Evolutionary conservation across 2,797 vertebrate species (phyloP).

Genomic region (Bradypodion pumilum): DNA sequence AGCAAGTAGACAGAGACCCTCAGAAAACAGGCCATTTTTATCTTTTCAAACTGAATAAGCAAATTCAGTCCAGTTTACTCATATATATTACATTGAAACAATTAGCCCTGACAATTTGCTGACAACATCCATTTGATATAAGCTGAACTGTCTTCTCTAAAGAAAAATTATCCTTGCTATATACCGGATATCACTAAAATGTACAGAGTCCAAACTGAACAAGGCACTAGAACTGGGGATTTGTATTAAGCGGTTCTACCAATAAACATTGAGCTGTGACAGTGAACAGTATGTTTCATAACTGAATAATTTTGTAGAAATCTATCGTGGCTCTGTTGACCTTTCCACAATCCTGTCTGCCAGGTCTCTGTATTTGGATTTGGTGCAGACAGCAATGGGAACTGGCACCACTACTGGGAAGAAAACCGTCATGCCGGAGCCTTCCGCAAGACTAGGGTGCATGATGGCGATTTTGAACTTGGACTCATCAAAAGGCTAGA

Average conservation of each 20-base stretch:
- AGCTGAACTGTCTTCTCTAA: neutral
- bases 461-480: conserved; percentile 62
- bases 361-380: conserved; percentile 87
- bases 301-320: accelerated
- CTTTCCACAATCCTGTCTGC: neutral
- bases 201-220: neutral
- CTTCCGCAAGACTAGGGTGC: conserved; percentile 81
- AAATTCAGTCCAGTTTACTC: neutral
- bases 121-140: neutral
- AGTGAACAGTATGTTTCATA: neutral
- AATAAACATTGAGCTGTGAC: neutral
- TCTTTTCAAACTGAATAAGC: neutral
- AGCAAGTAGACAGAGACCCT: neutral
- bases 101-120: neutral
- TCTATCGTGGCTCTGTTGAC: neutral
- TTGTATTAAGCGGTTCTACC: neutral
- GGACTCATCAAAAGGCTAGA: conserved; percentile 12
- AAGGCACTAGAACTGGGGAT: neutral
- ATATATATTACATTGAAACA: neutral
- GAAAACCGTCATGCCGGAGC: conserved; percentile 76
- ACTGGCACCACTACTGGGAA: conserved; percentile 90
- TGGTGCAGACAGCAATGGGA: conserved; percentile 78
- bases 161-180: neutral
- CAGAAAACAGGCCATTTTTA: neutral
- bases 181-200: neutral